Evolutionary conservation across 2,113 vertebrate species (phyloP), one percentile per base, ranked within the genome.

Genomic region (Meles meles): DNA sequence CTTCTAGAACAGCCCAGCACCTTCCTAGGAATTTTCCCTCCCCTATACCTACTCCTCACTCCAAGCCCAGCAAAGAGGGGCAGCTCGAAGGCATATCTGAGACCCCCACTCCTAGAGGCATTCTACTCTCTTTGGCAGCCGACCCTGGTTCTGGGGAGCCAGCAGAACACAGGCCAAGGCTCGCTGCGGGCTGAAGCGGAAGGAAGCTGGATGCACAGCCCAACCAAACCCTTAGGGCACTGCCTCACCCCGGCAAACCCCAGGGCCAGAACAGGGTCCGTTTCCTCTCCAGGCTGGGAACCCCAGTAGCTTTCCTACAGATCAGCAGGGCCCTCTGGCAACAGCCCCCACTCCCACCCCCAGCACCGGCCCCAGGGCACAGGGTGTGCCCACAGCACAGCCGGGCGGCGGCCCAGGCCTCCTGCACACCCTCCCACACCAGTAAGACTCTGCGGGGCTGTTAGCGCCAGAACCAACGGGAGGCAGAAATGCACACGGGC

Each of bases 1-100:
- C 65, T 88, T 94, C 95, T 72, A 65, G 93, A 96, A 81, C 37
- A 83, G 44, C 20, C 79, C 34, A 25, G 71, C 77, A 47, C 61
- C 37, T 85, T 71, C 71, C 44, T 61, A 25, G 14, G 11, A 52
- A n/a, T 20, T 7, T 49, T 39, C 20, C 23, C 71, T 90, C 81
- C 29, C 17, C 72, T 61, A 25, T 23, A 4, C 8, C 52, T 47
- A 47, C 61, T 80, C 55, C 76, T 94, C 6, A 42, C 34, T 71
- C 63, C 49, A 39, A 80, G 39, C n/a, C 13, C 84, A 63, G 81
- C 20, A 11, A 31, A 21, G 39, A 74, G 11, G 34, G 15, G 37
- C 3, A 34, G 76, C 59, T 89, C 59, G 2, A 15, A 34, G 34
- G n/a, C 17, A 29, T 34, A 27, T 7, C 49, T 0, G 20, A 59